Base-by-base conservation (phyloP, 1,140 invertebrate species). In the Sycobia sp. region DNA sequence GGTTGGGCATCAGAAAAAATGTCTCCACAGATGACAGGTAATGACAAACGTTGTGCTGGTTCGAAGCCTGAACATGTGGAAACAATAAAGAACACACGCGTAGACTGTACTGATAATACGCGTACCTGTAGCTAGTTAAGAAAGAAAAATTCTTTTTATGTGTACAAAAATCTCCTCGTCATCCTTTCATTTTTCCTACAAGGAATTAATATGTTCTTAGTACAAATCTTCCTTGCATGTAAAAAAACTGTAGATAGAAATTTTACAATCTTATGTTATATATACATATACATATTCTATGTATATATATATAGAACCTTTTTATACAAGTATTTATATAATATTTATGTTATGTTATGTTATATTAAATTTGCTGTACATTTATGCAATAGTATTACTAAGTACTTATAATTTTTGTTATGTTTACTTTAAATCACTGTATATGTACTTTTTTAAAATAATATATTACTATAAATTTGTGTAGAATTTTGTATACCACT, bases 1-100 rank as follows among this genome's bases (percentile, higher is more conserved):
- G 91, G 92, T 58, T 97, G 94, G 94, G 89, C 90, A 16, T 84
- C 85, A 3, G 82, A 84, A 0, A 90, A 90, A 73, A 90, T 88
- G 77, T 88, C 88, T 7, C 78, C 83, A 50, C 79, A 85, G 54
- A 90, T 91, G 87, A 91, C 89, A 85, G 89, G 88, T 89, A 86
- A 86, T 63, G 54, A 43, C 36, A 65, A 53, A 58, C 27, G 34
- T 54, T 46, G 44, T 54, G 47, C 53, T 62, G 60, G 27, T 47
- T 39, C 38, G 61, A 69, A 38, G 10, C 65, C 59, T 56, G 54
- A 67, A 65, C 66, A 41, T 9, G 56, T 68, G 46, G 65, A 68
- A 22, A 55, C 69, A 41, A 67, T 68, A 22, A 71, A 69, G 69
- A 65, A 73, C 56, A 67, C 68, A 9, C 49, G 58, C 54, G 25